A percentile compares a stretch with the other conserved stretches of the same genome.
Evolutionary conservation across 2,113 vertebrate species (phyloP).

Genomic region (Rattus rattus): DNA sequence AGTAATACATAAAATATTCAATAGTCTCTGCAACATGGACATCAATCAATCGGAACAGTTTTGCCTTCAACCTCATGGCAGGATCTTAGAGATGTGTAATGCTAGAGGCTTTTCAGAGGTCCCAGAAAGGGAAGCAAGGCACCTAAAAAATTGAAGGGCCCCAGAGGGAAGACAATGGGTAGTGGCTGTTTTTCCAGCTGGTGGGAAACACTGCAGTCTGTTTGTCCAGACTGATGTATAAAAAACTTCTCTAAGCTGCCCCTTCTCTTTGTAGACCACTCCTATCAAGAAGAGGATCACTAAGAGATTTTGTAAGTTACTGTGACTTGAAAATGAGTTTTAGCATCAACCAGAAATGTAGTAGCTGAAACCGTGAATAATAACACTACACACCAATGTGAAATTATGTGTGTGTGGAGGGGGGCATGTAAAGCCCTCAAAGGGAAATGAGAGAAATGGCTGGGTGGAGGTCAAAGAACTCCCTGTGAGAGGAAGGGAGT

Average conservation of each 20-base stretch:
- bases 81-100: background rate
- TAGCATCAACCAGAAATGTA: background rate
- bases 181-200: background rate
- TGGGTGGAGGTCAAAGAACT: background rate
- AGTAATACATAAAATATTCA: background rate
- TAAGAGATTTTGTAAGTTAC: background rate
- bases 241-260: background rate
- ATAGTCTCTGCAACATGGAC: background rate
- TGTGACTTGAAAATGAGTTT: background rate
- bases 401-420: background rate
- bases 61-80: background rate
- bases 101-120: background rate
- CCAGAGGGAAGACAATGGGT: background rate
- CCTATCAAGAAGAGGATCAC: background rate
- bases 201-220: background rate
- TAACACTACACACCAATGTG: background rate
- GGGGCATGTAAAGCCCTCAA: background rate
- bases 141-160: background rate
- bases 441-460: background rate
- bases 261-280: background rate
- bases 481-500: background rate
- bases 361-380: background rate
- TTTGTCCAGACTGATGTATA: background rate
- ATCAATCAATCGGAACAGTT: background rate
- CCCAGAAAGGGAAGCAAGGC: background rate